Evolutionary conservation across 2,797 vertebrate genomes (phyloP).

Genomic region (Oreochromis mossambicus): DNA sequence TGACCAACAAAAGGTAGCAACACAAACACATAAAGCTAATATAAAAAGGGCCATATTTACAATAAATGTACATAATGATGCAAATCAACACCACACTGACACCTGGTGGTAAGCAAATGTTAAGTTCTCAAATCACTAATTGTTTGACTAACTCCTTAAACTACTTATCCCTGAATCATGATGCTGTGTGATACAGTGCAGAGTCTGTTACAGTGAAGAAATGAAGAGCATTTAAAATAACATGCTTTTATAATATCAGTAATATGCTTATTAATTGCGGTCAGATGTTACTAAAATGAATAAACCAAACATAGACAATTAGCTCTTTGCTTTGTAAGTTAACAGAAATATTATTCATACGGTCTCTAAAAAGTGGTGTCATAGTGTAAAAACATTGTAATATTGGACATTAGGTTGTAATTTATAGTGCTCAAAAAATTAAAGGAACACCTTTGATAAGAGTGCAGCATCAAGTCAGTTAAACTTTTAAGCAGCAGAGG

Average conservation of each 20-base stretch:
- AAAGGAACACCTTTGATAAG: not conserved
- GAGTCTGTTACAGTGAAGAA: not conserved
- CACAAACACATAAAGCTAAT: not conserved
- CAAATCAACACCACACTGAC: not conserved
- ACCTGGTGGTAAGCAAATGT: slow-evolving; percentile 13
- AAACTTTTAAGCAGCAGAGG: not conserved
- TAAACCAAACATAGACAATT: not conserved
- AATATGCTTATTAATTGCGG: not conserved
- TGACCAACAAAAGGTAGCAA: not conserved
- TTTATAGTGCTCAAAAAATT: not conserved
- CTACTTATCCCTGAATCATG: not conserved
- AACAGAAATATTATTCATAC: too few species aligned
- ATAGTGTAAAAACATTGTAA: not conserved
- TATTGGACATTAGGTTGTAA: not conserved
- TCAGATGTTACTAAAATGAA: not conserved
- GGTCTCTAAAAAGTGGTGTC: too few species aligned
- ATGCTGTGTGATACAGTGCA: not conserved
- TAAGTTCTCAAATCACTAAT: not conserved
- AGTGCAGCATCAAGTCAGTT: not conserved
- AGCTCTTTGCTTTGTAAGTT: too few species aligned
- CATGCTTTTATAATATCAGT: not conserved
- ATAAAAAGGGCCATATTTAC: not conserved
- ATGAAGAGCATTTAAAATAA: not conserved
- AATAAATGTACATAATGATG: not conserved
- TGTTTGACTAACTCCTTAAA: not conserved